Conservation (phyloP, 64 coral and sea anemone genomes). For the Pachyseris speciosa region DNA sequence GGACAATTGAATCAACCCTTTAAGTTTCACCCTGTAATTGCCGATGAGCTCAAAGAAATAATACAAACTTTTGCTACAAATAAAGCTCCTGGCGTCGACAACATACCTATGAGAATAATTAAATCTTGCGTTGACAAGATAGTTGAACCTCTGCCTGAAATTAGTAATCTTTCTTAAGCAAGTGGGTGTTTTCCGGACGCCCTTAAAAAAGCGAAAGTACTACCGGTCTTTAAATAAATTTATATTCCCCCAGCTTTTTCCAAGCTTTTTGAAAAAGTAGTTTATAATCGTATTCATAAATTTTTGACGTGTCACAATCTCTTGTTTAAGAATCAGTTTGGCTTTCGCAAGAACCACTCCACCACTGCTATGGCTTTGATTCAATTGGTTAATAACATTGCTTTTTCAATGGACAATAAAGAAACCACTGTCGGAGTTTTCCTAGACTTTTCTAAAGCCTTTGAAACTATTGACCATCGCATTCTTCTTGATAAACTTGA, state of each 20-base stretch:
- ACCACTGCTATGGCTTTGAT: not conserved
- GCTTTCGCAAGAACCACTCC: not conserved
- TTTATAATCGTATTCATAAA: not conserved
- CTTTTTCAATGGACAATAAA: not conserved
- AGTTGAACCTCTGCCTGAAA: not conserved
- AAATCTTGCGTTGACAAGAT: not conserved
- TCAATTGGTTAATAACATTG: not conserved
- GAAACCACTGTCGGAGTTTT: not conserved
- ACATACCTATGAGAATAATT: constrained; percentile 26
- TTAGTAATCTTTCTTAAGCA: no score
- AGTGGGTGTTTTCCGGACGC: not conserved
- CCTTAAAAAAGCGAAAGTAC: not conserved
- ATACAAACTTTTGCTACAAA: not conserved
- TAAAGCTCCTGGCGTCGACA: constrained; percentile 28
- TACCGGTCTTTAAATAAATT: not conserved
- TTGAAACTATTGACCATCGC: not conserved
- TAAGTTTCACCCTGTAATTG: not conserved
- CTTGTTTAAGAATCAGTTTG: not conserved
- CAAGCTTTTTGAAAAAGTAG: not conserved
- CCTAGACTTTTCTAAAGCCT: not conserved
- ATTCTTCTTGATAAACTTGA: not conserved
- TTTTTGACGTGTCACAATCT: not conserved
- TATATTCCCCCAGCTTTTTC: not conserved
- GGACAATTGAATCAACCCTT: not conserved
- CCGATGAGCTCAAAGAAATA: constrained; percentile 7